Evolutionary conservation across 2,113 vertebrate species (phyloP).

Genomic region (Mellivora capensis): DNA sequence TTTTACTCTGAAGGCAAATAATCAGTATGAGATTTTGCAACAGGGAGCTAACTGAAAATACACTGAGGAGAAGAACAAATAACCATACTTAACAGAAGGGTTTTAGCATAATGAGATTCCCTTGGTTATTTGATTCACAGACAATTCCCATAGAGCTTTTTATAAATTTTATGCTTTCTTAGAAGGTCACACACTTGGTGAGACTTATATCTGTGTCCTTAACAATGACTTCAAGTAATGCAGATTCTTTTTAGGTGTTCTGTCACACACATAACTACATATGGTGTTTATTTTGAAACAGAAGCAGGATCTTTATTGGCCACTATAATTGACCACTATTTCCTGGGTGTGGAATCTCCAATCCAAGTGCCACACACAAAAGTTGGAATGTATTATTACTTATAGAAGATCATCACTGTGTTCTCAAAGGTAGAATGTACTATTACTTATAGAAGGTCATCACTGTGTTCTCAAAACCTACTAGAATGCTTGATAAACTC

Average conservation of each 20-base stretch:
- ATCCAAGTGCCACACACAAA: neutral
- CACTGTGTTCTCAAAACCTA: neutral
- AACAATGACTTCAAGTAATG: neutral
- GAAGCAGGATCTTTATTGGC: neutral
- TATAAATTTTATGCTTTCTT: neutral
- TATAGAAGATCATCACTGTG: neutral
- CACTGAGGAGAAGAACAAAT: constrained; percentile 31
- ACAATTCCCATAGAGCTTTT: neutral
- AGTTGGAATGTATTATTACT: neutral
- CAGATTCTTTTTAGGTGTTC: neutral
- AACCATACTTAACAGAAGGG: neutral
- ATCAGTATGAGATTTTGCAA: constrained; percentile 36
- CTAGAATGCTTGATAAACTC: neutral
- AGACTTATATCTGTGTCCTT: neutral
- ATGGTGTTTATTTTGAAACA: neutral
- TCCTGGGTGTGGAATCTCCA: neutral
- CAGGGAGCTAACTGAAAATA: neutral
- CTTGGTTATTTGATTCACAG: neutral
- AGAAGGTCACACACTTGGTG: neutral
- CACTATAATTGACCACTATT: neutral
- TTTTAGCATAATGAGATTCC: neutral
- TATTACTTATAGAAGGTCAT: neutral
- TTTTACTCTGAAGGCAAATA: constrained; percentile 59
- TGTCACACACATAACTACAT: neutral
- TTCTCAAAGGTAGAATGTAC: neutral